Conservation (phyloP, 1,140 invertebrate species). For the Cydia strobilella region DNA sequence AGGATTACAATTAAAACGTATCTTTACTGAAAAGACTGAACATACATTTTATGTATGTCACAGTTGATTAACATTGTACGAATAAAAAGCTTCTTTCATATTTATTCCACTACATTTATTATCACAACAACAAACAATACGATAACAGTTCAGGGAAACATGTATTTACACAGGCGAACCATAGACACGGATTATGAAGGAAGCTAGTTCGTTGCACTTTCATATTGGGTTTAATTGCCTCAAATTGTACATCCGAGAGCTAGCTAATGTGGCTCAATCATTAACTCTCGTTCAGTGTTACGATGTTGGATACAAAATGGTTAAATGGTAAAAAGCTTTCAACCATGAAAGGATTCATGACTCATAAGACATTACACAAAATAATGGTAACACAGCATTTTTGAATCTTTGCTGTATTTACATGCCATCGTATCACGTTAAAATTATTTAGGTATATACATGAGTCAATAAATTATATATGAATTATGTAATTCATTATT, state of each 20-base stretch:
- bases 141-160: conserved; percentile 10
- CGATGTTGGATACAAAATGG: neutral
- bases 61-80: conserved; percentile 10
- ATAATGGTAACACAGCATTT: too few species aligned
- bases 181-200: conserved; percentile 39
- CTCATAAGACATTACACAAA: too few species aligned
- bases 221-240: conserved; percentile 64
- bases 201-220: conserved; percentile 69
- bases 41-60: too few species aligned
- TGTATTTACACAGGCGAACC: conserved; percentile 8
- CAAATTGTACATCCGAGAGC: conserved; percentile 50
- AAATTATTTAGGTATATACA: too few species aligned
- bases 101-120: conserved; percentile 6
- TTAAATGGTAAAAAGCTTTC: neutral
- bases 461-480: too few species aligned
- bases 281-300: neutral
- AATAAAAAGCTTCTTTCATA: conserved; percentile 13
- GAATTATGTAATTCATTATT: too few species aligned
- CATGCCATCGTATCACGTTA: too few species aligned
- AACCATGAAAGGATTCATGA: neutral
- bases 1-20: too few species aligned
- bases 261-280: conserved; percentile 13
- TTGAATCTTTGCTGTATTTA: too few species aligned
- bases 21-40: neutral
- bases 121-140: conserved; percentile 20